Conservation (phyloP, 2,113 vertebrate species). For the Boleophthalmus pectinirostris region DNA sequence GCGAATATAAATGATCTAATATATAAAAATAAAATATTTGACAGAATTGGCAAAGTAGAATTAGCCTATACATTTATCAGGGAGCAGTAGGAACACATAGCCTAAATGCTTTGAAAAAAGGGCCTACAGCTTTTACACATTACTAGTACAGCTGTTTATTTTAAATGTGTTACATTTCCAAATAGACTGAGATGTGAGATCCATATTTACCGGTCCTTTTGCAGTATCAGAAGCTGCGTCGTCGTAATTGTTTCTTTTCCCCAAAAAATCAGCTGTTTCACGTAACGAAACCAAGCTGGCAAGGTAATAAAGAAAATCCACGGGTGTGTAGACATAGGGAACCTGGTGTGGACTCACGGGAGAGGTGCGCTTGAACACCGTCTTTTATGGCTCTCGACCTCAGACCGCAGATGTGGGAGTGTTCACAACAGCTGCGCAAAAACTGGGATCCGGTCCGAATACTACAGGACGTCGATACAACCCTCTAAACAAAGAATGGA, state of each 20-base stretch:
- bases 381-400: constrained; percentile 42
- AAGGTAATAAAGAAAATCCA: constrained; percentile 2
- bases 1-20: neutral
- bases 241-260: neutral
- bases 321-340: constrained; percentile 1
- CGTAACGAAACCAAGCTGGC: neutral
- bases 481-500: constrained; percentile 45
- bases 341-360: neutral
- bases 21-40: neutral
- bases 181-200: constrained; percentile 2
- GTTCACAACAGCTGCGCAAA: constrained; percentile 59
- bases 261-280: neutral
- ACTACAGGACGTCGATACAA: constrained; percentile 33
- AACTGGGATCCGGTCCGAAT: constrained; percentile 27
- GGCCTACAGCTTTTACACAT: too few species aligned
- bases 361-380: constrained; percentile 23
- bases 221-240: constrained; percentile 21
- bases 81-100: neutral
- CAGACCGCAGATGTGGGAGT: constrained; percentile 60
- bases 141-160: neutral
- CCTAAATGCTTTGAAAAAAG: neutral
- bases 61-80: neutral
- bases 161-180: neutral
- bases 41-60: neutral
- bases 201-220: constrained; percentile 29